Evolutionary conservation across 2,888 invertebrate species (phyloP).

Genomic region (Pandemis cinnamomeana): DNA sequence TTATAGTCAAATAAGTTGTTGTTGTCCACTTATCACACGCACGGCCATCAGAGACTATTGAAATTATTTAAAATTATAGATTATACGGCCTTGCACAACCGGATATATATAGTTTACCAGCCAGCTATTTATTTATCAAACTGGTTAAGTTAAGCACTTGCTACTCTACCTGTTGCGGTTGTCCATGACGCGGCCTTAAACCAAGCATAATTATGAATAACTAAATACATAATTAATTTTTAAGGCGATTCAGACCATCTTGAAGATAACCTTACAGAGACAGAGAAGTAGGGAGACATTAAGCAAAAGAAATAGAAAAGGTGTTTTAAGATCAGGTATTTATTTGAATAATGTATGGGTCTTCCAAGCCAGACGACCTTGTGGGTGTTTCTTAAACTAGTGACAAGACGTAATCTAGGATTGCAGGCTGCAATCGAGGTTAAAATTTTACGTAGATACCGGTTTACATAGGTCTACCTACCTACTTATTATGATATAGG

Average conservation of each 20-base stretch:
- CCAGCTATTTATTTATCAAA: neutral
- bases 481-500: too few species aligned
- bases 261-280: neutral
- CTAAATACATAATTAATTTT: neutral
- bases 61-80: neutral
- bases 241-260: neutral
- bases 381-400: neutral
- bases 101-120: neutral
- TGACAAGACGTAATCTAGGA: neutral
- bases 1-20: too few species aligned
- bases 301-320: neutral
- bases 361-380: neutral
- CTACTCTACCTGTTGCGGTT: slow-evolving; percentile 1
- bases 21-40: neutral
- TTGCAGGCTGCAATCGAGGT: neutral
- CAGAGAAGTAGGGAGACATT: neutral
- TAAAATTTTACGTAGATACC: too few species aligned
- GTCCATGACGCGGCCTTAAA: slow-evolving; percentile 6
- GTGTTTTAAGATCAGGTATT: neutral
- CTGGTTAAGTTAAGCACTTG: slow-evolving; percentile 1
- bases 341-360: neutral
- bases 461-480: too few species aligned
- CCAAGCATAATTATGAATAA: neutral
- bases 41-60: neutral
- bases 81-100: neutral